phyloP scores from a whole-genome alignment of 2,113 vertebrate genomes.

The Oceanodroma tethys region DNA sequence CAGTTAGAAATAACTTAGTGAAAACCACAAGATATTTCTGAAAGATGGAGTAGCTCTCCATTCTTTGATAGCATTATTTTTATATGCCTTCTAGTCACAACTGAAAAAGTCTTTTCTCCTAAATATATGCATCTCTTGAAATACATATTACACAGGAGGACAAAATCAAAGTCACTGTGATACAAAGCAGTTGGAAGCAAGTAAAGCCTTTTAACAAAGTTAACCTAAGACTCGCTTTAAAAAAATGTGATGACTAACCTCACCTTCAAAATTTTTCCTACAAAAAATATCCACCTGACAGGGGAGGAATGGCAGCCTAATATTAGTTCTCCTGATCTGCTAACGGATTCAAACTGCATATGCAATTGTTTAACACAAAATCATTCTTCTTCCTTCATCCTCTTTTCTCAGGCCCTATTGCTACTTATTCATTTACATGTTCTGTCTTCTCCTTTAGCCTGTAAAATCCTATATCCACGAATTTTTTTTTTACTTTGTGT shows the following conservation, averaged over 20 bases:
- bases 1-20: not conserved
- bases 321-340: not conserved
- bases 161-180: not conserved
- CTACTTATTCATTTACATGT: rapidly evolving
- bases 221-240: not conserved
- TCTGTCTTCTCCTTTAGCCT: not conserved
- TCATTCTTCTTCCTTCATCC: not conserved
- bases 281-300: not conserved
- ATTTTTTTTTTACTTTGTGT: not conserved
- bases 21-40: not conserved
- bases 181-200: not conserved
- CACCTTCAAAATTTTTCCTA: not conserved
- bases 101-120: not conserved
- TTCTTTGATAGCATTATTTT: not conserved
- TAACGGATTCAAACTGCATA: not conserved
- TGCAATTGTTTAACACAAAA: not conserved
- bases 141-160: not conserved
- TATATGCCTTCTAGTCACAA: not conserved
- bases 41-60: not conserved
- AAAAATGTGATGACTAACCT: not conserved
- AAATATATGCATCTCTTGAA: not conserved
- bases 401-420: not conserved
- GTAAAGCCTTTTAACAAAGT: not conserved
- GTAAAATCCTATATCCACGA: not conserved
- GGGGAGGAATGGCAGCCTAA: not conserved